phyloP scores from a whole-genome alignment of 2,113 vertebrate genomes.

The Phoxinus phoxinus region DNA sequence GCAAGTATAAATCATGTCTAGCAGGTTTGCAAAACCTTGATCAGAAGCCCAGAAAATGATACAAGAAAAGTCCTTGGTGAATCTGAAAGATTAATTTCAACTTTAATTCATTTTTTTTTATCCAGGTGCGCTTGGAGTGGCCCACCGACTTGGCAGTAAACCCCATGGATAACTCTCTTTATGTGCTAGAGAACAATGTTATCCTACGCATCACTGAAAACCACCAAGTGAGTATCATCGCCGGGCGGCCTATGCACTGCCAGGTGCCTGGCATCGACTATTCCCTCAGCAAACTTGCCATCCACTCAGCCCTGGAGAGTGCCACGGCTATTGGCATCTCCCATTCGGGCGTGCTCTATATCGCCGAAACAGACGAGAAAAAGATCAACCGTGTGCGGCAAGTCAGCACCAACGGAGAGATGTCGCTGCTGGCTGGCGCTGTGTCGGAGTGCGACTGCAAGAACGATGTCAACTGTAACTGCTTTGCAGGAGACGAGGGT shows the following conservation, averaged over 20 bases:
- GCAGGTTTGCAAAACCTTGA: background rate
- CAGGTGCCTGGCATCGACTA: conserved; percentile 99
- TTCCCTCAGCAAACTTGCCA: conserved; percentile 97
- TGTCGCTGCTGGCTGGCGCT: conserved; percentile 93
- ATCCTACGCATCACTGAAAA: conserved; percentile 98
- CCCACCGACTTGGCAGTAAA: conserved; percentile 98
- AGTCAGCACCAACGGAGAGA: conserved; percentile 96
- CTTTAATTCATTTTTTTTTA: background rate
- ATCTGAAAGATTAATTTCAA: conserved; percentile 13
- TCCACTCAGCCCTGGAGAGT: conserved; percentile 95
- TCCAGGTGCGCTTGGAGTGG: conserved; percentile 96
- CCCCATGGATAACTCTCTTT: conserved; percentile 99
- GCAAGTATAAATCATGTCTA: conserved; percentile 6
- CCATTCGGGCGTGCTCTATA: conserved; percentile 94
- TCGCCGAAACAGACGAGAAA: conserved; percentile 98
- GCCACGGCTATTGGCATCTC: conserved; percentile 96
- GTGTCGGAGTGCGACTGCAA: conserved; percentile 99
- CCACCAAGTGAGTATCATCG: conserved; percentile 99
- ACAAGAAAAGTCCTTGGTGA: background rate
- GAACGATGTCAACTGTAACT: conserved; percentile 98
- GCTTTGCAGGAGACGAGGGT: conserved; percentile 95
- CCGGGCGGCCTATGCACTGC: conserved; percentile 98
- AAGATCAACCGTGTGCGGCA: conserved; percentile 95
- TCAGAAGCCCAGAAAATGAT: background rate
- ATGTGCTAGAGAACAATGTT: conserved; percentile 97